These are phyloP conservation scores for Cabera pusaria DNA, from an alignment of 2,888 invertebrate species.

Conservation along the genomic window DNA sequence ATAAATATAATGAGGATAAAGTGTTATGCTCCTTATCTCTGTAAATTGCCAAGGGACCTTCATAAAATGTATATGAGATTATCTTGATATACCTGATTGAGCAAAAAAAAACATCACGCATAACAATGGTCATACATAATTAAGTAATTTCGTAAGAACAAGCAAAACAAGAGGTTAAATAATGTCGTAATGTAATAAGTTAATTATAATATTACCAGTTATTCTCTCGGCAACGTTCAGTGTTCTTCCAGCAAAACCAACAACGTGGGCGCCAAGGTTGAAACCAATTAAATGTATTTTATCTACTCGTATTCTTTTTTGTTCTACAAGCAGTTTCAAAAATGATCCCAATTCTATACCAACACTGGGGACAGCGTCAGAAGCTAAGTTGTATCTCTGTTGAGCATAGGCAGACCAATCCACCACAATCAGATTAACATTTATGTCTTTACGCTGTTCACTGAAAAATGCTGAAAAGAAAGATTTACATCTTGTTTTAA, in stretches of 20 bases:
- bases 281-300: constrained; percentile 56
- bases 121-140: no score
- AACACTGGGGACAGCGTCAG: constrained; percentile 40
- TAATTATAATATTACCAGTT: constrained; percentile 46
- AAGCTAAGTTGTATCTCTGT: constrained; percentile 43
- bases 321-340: constrained; percentile 30
- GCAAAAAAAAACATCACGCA: no score
- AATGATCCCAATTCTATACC: constrained; percentile 39
- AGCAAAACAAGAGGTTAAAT: no score
- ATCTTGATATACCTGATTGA: no score
- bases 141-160: no score
- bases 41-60: no score
- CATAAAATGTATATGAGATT: no score
- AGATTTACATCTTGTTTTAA: no score
- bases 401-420: constrained; percentile 53
- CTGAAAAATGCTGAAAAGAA: constrained; percentile 10
- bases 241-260: constrained; percentile 47
- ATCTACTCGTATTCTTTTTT: constrained; percentile 19
- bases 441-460: constrained; percentile 11
- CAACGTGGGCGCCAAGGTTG: constrained; percentile 58
- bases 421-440: constrained; percentile 51
- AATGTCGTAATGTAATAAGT: no score
- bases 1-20: no score
- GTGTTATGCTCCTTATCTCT: no score
- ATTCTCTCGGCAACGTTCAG: constrained; percentile 45